A percentile compares a stretch with the other conserved stretches of the same genome.
phyloP scores from a whole-genome alignment of 1,140 invertebrate genomes.

The Myzus persicae region DNA sequence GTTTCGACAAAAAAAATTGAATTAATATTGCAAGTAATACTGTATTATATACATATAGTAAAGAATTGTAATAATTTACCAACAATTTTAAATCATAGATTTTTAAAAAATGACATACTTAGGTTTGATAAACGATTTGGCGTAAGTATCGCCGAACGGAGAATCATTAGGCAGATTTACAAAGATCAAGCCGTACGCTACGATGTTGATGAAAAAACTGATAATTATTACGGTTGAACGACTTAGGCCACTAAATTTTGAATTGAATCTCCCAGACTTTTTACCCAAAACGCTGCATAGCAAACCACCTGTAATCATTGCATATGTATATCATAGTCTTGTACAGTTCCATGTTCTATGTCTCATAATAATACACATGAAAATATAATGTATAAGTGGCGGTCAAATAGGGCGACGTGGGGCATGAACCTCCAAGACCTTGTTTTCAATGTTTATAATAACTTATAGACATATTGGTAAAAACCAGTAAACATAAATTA shows the following conservation, averaged over 20 bases:
- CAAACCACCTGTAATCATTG: constrained; percentile 71
- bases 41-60: background rate
- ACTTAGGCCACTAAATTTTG: constrained; percentile 70
- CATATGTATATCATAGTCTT: background rate
- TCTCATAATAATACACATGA: background rate
- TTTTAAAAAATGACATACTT: background rate
- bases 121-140: constrained; percentile 10
- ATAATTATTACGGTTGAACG: constrained; percentile 75
- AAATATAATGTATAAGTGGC: background rate
- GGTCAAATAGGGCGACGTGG: too few relatives aligned
- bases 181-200: constrained; percentile 61
- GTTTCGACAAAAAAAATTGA: background rate
- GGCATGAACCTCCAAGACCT: too few relatives aligned
- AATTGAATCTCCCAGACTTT: constrained; percentile 72
- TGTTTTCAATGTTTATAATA: too few relatives aligned
- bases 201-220: constrained; percentile 61
- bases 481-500: too few relatives aligned
- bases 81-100: background rate
- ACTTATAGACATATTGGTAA: too few relatives aligned
- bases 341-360: background rate
- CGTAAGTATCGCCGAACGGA: constrained; percentile 63
- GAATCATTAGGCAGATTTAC: constrained; percentile 62
- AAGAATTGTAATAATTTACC: background rate
- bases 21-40: background rate
- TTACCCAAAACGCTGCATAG: constrained; percentile 87